Evolutionary conservation across 2,888 invertebrate species (phyloP).

Genomic region (Stenodema calcarata): DNA sequence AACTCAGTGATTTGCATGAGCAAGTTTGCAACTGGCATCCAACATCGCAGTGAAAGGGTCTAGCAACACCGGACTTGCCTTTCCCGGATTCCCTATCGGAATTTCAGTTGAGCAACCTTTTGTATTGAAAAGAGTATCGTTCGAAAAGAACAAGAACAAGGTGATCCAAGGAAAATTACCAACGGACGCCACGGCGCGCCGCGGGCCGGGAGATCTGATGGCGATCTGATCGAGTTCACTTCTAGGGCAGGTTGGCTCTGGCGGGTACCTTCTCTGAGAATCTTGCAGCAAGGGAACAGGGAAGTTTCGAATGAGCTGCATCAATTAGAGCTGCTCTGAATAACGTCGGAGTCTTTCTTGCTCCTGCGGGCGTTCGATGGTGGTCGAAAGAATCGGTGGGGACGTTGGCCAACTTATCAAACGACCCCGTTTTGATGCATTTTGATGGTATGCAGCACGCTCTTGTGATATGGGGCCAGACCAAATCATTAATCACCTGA

Average conservation of each 20-base stretch:
- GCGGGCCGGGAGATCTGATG: not conserved
- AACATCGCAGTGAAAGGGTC: not conserved
- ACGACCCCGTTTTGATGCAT: not conserved
- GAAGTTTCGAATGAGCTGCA: conserved; percentile 44
- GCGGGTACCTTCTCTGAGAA: not conserved
- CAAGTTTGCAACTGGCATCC: not conserved
- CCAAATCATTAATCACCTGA: no score
- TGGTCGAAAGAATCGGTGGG: not conserved
- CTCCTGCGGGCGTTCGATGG: not conserved
- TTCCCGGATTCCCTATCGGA: not conserved
- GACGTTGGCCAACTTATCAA: conserved; percentile 1
- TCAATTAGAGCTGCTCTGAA: conserved; percentile 47
- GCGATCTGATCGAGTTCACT: conserved; percentile 3
- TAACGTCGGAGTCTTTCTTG: not conserved
- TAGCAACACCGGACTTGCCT: not conserved
- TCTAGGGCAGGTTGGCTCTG: not conserved
- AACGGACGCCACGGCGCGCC: not conserved
- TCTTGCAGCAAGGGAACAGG: conserved; percentile 15
- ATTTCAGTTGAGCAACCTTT: conserved; percentile 16
- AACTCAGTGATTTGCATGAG: not conserved
- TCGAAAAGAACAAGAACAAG: not conserved
- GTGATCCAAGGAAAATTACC: not conserved
- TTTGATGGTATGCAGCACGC: not conserved
- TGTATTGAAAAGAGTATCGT: not conserved
- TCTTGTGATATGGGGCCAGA: not conserved